Percentiles rank a stretch among this genome's conserved stretches.
phyloP scores from a whole-genome alignment of 92 coral and sea anemone genomes.

The Plumapathes pennacea region DNA sequence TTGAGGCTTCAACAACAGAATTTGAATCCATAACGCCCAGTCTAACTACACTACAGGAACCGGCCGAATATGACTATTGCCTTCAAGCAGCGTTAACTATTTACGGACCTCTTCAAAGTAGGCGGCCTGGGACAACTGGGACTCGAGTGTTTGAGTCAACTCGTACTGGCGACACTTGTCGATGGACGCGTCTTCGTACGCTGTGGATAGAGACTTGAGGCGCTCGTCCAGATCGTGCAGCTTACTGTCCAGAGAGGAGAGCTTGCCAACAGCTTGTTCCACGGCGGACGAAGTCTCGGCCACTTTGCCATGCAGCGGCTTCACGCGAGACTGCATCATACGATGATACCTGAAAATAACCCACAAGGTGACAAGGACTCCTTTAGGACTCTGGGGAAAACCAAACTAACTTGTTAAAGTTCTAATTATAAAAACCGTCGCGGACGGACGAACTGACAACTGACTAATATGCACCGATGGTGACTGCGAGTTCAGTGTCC shows the following conservation, averaged over 20 bases:
- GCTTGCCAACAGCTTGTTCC: constrained; percentile 78
- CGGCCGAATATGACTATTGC: no score
- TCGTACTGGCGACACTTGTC: constrained; percentile 94
- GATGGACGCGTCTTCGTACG: constrained; percentile 95
- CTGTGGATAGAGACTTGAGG: constrained; percentile 73
- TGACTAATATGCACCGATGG: no score
- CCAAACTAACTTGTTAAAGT: no score
- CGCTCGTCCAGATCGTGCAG: constrained; percentile 84
- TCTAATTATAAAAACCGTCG: no score
- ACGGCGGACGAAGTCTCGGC: constrained; percentile 93
- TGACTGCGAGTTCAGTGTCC: no score
- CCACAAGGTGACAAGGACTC: no score
- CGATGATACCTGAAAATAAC: constrained; percentile 78
- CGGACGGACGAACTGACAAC: no score
- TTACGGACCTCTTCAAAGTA: constrained; percentile 88
- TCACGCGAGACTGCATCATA: constrained; percentile 95
- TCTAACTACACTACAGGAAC: no score
- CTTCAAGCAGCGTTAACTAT: not conserved
- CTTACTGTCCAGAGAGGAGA: constrained; percentile 74
- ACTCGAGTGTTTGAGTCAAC: constrained; percentile 81
- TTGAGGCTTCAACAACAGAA: no score
- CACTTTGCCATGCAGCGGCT: constrained; percentile 89
- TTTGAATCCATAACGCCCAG: no score
- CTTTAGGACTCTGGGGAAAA: no score
- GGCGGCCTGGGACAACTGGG: constrained; percentile 90